Base-by-base conservation (phyloP, 2,113 vertebrate genomes). In the Petroica traversi region DNA sequence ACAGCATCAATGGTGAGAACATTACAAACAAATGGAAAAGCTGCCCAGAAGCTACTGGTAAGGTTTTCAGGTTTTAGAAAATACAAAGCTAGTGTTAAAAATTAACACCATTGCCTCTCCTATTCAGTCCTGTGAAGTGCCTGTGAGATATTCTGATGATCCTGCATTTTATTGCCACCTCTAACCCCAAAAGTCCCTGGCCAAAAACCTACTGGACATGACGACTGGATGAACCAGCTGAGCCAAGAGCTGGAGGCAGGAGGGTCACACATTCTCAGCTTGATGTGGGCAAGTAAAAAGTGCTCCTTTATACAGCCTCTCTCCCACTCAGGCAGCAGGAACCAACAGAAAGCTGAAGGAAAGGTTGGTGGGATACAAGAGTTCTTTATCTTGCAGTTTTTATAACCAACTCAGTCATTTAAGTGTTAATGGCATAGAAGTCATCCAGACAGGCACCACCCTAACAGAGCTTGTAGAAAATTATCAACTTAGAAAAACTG, bases 1-100 rank as follows among this genome's bases (percentile, higher is more conserved):
- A 15, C 38, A 81, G 72, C 72, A 48, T 88, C 91, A 77, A n/a
- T 55, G 51, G 51, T 63, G 64, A 89, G 41, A 80, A 81, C 68
- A 59, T 88, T 41, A 71, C 34, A 81, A 88, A 80, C 59, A 92
- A 93, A 94, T 81, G 68, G 75, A 90, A 93, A 92, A 95, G 59
- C 85, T 96, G 79, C 83, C 94, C 83, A 71, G 88, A 74, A 92
- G 88, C 71, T 46, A 58, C 69, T 36, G 62, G 36, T 19, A 77
- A 74, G 48, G 61, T 45, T 92, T 90, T 41, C 15, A 25, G 72
- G 49, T 28, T 82, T 40, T n/a, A 76, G 52, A 17, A 67, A 75
- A 68, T 78, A 78, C 40, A 8, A 0, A 61, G 5, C 3, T 57
- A 45, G 4, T 41, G 29, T 74, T 87, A 29, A 81, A 87, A 83